Percentiles rank a stretch among this genome's conserved stretches.
phyloP scores from a whole-genome alignment of 2,888 invertebrate species.

The Arrhopalites spinosus region DNA sequence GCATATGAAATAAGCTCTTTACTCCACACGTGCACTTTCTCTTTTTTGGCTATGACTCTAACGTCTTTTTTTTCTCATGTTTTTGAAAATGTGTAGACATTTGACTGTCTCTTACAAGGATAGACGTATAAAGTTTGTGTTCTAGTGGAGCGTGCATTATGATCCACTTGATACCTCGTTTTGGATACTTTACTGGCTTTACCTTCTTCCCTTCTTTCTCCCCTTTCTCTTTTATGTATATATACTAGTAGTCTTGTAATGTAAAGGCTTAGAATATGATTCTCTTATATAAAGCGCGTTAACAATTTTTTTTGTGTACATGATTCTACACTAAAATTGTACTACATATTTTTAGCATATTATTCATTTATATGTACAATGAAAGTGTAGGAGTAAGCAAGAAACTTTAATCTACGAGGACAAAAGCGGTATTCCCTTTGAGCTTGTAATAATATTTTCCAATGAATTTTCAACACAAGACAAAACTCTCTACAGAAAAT shows the following conservation, averaged over 20 bases:
- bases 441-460: conserved; percentile 4
- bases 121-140: too few species aligned
- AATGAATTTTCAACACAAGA: background rate
- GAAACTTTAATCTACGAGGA: too few species aligned
- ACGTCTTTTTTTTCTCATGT: background rate
- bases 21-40: background rate
- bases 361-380: too few species aligned
- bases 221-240: background rate
- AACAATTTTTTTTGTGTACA: too few species aligned
- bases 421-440: background rate
- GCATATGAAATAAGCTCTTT: background rate
- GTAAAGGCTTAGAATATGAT: too few species aligned
- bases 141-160: too few species aligned
- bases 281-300: too few species aligned
- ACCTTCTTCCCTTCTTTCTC: background rate
- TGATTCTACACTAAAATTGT: too few species aligned
- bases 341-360: too few species aligned
- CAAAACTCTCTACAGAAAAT: background rate
- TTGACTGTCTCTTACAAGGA: background rate
- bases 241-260: too few species aligned
- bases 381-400: too few species aligned
- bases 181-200: background rate
- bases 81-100: background rate
- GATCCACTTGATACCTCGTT: too few species aligned
- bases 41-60: background rate